Evolutionary conservation across 2,888 invertebrate genomes (phyloP).

Genomic region (Onchidella celtica): DNA sequence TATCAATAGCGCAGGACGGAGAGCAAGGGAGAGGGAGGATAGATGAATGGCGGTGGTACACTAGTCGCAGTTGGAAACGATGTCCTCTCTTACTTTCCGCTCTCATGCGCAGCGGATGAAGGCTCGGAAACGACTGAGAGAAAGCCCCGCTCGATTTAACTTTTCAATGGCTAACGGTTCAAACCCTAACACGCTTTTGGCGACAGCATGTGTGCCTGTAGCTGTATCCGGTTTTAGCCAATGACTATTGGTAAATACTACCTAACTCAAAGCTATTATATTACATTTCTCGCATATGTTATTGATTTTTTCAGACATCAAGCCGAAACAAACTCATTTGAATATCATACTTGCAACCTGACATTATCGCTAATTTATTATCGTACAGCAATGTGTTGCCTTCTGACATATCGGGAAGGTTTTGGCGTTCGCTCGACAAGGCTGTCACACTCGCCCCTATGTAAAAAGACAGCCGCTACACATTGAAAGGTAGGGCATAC

Average conservation of each 20-base stretch:
- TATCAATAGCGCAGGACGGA: neutral
- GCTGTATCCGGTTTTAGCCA: neutral
- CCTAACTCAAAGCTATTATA: neutral
- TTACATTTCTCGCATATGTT: neutral
- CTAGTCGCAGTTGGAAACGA: neutral
- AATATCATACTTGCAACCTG: no score
- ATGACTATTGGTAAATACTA: neutral
- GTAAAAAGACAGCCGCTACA: no score
- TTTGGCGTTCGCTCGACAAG: no score
- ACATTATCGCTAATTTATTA: neutral
- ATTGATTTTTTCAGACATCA: conserved; percentile 13
- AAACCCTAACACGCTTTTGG: neutral
- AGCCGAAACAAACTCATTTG: neutral
- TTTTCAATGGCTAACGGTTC: conserved; percentile 29
- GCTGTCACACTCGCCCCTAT: no score
- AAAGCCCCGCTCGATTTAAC: conserved; percentile 19
- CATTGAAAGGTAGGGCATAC: no score
- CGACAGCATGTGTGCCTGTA: conserved; percentile 29
- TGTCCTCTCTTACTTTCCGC: neutral
- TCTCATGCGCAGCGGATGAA: conserved; percentile 11
- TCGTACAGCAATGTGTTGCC: no score
- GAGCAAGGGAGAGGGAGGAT: neutral
- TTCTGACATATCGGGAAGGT: no score
- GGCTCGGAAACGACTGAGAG: neutral
- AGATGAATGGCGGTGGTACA: neutral